phyloP scores from a whole-genome alignment of 2,113 vertebrate genomes.

The Polyodon spathula region DNA sequence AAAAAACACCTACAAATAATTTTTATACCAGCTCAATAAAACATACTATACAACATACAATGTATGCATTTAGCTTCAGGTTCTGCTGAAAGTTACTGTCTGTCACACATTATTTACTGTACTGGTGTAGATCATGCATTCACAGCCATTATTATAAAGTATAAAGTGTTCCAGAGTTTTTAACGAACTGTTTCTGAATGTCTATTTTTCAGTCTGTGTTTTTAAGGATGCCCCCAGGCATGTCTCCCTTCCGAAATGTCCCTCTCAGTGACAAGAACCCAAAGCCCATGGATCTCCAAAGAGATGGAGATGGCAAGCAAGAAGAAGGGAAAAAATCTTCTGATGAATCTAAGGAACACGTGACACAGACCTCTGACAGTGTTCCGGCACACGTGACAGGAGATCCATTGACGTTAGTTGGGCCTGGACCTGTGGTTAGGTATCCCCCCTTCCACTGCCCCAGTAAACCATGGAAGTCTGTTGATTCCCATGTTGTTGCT shows the following conservation, averaged over 20 bases:
- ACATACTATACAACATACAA: too few relatives aligned
- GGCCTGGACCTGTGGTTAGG: not conserved
- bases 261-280: not conserved
- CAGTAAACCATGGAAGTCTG: constrained; percentile 68
- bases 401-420: not conserved
- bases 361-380: not conserved
- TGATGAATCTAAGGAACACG: constrained; percentile 48
- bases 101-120: not conserved
- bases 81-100: not conserved
- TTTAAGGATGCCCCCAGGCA: constrained; percentile 47
- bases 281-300: constrained; percentile 7
- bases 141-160: accelerated
- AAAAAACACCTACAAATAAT: too few relatives aligned
- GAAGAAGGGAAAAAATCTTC: constrained; percentile 41
- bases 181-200: not conserved
- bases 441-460: constrained; percentile 58
- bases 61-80: not conserved
- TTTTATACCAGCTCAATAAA: too few relatives aligned
- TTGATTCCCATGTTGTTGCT: too few relatives aligned
- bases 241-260: constrained; percentile 49
- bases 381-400: constrained; percentile 2
- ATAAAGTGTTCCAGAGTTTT: not conserved
- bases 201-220: constrained; percentile 7
- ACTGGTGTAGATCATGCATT: not conserved
- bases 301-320: constrained; percentile 16